Base-by-base conservation (phyloP, 2,797 vertebrate species). In the Rhyacichthys aspro region DNA sequence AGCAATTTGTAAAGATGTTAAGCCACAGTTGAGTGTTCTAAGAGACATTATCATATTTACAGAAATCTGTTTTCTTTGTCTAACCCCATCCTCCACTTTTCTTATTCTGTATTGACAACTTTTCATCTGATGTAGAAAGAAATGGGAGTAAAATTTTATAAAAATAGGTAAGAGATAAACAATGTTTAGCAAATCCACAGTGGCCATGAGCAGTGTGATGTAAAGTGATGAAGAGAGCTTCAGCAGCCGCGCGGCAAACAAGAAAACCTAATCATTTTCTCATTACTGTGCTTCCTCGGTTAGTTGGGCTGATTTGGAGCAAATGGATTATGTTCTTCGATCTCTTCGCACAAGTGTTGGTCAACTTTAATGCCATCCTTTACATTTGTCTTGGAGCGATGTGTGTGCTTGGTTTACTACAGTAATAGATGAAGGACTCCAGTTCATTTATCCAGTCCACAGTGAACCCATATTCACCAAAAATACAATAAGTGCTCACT, bases 251-350 rank as follows among this genome's bases (percentile, higher is more conserved):
- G 67, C 72, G 66, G 67, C 57, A 76, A 75, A 79, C 69, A 63
- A 70, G 57, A 78, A 79, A 85, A 88, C 84, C 59, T 39, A 83
- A 90, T 87, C 57, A 86, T 83, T 76, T 79, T 73, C 67, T 70
- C 78, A 86, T 87, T 86, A 88, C 74, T 45, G 53, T 28, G 71
- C 65, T 80, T 79, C 76, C 72, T 82, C 59, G 58, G 63, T 79
- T 83, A 76, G 83, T 78, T 82, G 77, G 67, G 72, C 67, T 79
- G 74, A 86, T 81, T 83, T 75, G 65, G 57, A 74, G 68, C 75
- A 76, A 86, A 79, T 53, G 2, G 74, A 88, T 89, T 76, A 80
- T 57, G 63, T 65, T 79, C 73, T 84, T 88, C 41, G 38, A 83
- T 70, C 17, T n/a, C 16, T 49, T 36, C 59, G 44, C 49, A 32